These are phyloP conservation scores for Hemiprocne comata DNA, from an alignment of 2,113 vertebrate species.

Conservation along the genomic window DNA sequence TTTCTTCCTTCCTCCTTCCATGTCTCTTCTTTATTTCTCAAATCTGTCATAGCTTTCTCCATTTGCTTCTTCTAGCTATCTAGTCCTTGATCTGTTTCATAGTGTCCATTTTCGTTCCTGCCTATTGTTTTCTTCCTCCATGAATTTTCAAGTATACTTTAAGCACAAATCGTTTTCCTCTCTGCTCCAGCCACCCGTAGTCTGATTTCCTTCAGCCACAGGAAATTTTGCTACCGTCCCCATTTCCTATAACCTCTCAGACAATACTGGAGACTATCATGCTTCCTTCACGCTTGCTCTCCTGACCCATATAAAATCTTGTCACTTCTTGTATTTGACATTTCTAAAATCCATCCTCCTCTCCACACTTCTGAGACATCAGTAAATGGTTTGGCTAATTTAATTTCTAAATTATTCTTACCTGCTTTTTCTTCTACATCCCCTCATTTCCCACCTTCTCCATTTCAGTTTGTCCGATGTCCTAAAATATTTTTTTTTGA, in stretches of 20 bases:
- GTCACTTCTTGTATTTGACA: background rate
- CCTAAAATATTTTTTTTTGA: background rate
- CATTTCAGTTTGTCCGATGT: background rate
- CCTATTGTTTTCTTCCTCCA: background rate
- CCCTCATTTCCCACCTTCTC: background rate
- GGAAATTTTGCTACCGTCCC: background rate
- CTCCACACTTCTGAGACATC: background rate
- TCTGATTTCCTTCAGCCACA: background rate
- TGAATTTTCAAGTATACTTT: background rate
- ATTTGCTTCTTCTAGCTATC: background rate
- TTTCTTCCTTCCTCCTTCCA: background rate
- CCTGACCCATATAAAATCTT: background rate
- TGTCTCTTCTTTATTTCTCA: background rate
- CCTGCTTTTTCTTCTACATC: background rate
- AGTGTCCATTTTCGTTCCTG: background rate
- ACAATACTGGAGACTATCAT: background rate
- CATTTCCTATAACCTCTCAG: background rate
- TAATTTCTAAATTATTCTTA: background rate
- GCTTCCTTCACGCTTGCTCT: background rate
- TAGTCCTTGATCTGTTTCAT: background rate
- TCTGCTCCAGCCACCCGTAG: background rate
- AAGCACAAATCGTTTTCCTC: background rate
- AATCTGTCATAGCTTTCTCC: background rate
- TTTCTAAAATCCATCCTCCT: background rate
- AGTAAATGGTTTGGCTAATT: background rate